phyloP scores from a whole-genome alignment of 2,888 invertebrate species.

The Orchesellides sinensis region DNA sequence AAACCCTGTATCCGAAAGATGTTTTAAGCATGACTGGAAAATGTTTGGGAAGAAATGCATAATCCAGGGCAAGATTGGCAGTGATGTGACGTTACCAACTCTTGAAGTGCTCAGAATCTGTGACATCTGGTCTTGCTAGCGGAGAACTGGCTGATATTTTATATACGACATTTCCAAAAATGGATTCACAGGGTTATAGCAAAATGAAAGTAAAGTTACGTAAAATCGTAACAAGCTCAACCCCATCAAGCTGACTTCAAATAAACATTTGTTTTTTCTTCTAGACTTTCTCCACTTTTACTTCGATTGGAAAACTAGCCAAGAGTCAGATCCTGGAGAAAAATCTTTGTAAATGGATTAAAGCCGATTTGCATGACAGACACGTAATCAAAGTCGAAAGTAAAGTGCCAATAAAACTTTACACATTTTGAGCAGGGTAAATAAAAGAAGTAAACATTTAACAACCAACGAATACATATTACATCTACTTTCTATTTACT shows the following conservation, averaged over 20 bases:
- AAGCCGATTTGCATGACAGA: slow-evolving; percentile 28
- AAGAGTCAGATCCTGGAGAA: background rate
- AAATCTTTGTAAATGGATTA: slow-evolving; percentile 28
- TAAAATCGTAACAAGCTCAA: background rate
- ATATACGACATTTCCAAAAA: background rate
- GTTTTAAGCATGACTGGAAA: background rate
- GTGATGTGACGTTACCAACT: slow-evolving; percentile 7
- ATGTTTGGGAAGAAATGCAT: background rate
- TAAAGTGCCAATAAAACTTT: slow-evolving; percentile 32
- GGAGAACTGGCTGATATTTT: slow-evolving; percentile 4
- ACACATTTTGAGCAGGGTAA: background rate
- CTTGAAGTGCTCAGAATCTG: background rate
- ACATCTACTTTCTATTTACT: no score
- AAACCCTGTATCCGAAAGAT: no score
- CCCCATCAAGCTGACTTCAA: no score
- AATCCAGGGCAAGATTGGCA: slow-evolving; percentile 9
- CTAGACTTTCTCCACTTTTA: no score
- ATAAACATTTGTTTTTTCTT: no score
- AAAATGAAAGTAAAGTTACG: background rate
- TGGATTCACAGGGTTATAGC: background rate
- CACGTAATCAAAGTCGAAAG: slow-evolving; percentile 44
- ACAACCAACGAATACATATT: no score
- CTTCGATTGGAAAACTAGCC: slow-evolving; percentile 3
- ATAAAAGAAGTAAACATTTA: slow-evolving; percentile 25
- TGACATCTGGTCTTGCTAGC: background rate